Conservation (phyloP, 2,888 invertebrate species). For the Agrotis clavis region DNA sequence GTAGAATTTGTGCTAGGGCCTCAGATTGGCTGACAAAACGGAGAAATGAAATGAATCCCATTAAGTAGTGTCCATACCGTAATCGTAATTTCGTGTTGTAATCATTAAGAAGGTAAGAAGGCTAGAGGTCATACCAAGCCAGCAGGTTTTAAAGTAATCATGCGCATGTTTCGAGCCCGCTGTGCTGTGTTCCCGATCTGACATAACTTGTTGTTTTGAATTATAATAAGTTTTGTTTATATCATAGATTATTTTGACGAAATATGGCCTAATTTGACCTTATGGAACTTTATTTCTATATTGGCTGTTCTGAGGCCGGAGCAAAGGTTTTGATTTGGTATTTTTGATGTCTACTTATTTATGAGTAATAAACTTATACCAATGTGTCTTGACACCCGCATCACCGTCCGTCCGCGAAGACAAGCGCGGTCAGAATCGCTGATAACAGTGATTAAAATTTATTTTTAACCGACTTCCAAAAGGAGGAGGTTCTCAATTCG, state of each 20-base stretch:
- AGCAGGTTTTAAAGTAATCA: slow-evolving; percentile 26
- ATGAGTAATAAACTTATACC: too few relatives aligned
- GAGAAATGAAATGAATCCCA: slow-evolving; percentile 8
- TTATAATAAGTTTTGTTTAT: neutral
- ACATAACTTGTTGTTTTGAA: neutral
- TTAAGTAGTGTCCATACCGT: neutral
- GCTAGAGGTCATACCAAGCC: neutral
- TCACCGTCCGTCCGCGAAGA: too few relatives aligned
- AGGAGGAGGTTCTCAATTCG: too few relatives aligned
- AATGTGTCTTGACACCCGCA: too few relatives aligned
- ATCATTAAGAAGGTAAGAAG: slow-evolving; percentile 7
- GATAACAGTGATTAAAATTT: too few relatives aligned
- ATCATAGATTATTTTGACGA: neutral
- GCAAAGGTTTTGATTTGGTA: too few relatives aligned
- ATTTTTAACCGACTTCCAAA: too few relatives aligned
- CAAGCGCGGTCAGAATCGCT: too few relatives aligned
- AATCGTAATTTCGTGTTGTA: slow-evolving; percentile 15
- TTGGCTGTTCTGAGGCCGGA: neutral
- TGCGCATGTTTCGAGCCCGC: slow-evolving; percentile 21
- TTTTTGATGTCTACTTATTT: too few relatives aligned
- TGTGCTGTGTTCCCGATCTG: neutral
- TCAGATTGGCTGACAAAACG: neutral
- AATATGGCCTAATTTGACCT: neutral
- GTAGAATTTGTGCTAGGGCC: too few relatives aligned
- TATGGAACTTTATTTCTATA: neutral